Base-by-base conservation (phyloP, 2,888 invertebrate species). In the Petrophora chlorosata region DNA sequence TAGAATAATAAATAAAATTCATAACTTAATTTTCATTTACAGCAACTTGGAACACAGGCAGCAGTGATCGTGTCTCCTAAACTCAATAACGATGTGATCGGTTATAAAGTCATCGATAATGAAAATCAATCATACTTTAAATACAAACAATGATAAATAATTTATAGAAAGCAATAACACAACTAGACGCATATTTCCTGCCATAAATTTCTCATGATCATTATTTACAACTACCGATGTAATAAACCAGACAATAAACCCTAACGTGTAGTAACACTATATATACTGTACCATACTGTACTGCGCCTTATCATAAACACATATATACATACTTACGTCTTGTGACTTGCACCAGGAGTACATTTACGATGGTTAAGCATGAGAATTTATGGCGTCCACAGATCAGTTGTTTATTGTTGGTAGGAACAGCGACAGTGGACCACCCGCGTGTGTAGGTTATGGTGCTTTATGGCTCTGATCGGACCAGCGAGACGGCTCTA, bases 381-480 rank as follows among this genome's bases (percentile, higher is more conserved):
- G 76, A 72, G 76, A 84, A 83, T 82, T 81, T 82, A 86, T 74
- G 75, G 73, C 70, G 63, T 59, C 63, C 61, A 56, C 68, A 68
- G 73, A 64, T 73, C 60, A 50, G 58, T 67, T 71, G 76, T 79
- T 80, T 80, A 76, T 77, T 67, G 74, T 71, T 62, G 67, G 53
- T 59, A 59, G 61, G 56, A 59, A 54, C 53, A 56, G 61, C 58
- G 23, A 48, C 50, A 36, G 29, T 12, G 49, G 77, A 74, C 77
- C 76, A 75, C 75, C 76, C 71, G 63, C 56, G 63, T 57, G 58
- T 12, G 23, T 9, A 10, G n/a, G n/a, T n/a, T n/a, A 25, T 41
- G 26, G 12, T 15, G 17, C 45, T 57, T 53, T 51, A 55, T 46
- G 33, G 25, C 28, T 13, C 2, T 33, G 32, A 38, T 45, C 39